Evolutionary conservation across 1,140 invertebrate genomes (phyloP), one percentile per base, ranked within the genome.

Genomic region (Drosophila busckii): DNA sequence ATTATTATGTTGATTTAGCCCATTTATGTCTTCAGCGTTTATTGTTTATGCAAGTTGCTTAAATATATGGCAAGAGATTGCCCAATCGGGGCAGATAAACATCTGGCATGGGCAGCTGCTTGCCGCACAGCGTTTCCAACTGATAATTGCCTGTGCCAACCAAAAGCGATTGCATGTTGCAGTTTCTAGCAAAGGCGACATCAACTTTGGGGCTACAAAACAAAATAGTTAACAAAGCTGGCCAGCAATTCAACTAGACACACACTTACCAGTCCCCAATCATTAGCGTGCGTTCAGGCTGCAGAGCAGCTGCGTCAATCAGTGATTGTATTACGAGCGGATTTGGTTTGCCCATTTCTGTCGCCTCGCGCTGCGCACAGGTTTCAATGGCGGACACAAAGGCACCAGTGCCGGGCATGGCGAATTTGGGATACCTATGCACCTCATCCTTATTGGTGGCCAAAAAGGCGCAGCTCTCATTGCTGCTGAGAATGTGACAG

Each of bases 361-460:
- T 71, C 0, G 97, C 93, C 67, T 94, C 91, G 44, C 95, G 90
- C 35, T 92, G 92, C 3, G 94, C 89, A 53, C 93, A 93, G 4
- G 93, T 93, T 84, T 95, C 92, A 10, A 99, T 92, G 6, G 94
- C 92, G 38, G 89, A 88, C 0, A 99, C 94, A 31, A 98, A 91
- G 26, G 93, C 91, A 0, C 96, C 97, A 7, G 96, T 95, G 54
- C 95, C 95, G 88, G 89, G 88, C 10, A 85, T 69, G 16, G 52
- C 23, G 41, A 42, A 62, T n/a, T 17, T 12, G 0, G 83, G 69
- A 67, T 80, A 85, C 42, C 69, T 83, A 40, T 85, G 76, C 16
- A 85, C 76, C 80, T 95, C 93, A 89, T 99, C 98, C 8, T 93
- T 95, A 87, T 99, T 99, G 1, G 97, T 98, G 0, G 92, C 96